Evolutionary conservation across 1,140 invertebrate genomes (phyloP), one percentile per base, ranked within the genome.

Genomic region (Saxidomus purpurata): DNA sequence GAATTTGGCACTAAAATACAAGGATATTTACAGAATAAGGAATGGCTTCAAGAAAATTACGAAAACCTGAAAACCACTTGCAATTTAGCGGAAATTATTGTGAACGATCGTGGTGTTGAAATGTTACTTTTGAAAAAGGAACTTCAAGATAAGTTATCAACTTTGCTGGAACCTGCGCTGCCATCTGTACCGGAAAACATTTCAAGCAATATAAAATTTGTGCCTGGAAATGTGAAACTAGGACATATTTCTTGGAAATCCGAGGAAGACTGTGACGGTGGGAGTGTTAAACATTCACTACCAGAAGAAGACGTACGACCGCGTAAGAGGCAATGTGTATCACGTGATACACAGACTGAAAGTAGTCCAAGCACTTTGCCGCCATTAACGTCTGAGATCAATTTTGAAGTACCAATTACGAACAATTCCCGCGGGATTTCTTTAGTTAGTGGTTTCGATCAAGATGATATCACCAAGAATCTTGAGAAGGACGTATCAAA

Each of bases 51-150:
- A 88, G 94, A 94, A 77, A 94, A 92, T 84, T 81, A 94, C 31
- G 94, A 95, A 34, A 93, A 93, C 47, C 86, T 96, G 19, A 92
- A 95, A 91, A 94, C 90, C 61, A 94, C 95, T 11, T 95, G 93
- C 85, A 94, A 93, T 69, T 86, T 96, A 36, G 94, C 95, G 19
- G 95, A 96, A 55, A 94, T 96, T 55, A 94, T 96, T 13, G 91
- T 96, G 89, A 93, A 94, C 59, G 94, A 95, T 86, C 94, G 93
- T 80, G 94, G 94, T 28, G 94, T 96, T 38, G 96, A 96, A 92
- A 92, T 96, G 89, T 87, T 96, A 40, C 92, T 96, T 0, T 67
- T 96, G 13, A 95, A 96, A 89, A 43, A 94, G 63, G 94, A 96
- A 77, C 92, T 96, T 31, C 90, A 95, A 52, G 90, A 93, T 17